Conservation (phyloP, 2,113 vertebrate species). For the Phrynocephalus versicolor region DNA sequence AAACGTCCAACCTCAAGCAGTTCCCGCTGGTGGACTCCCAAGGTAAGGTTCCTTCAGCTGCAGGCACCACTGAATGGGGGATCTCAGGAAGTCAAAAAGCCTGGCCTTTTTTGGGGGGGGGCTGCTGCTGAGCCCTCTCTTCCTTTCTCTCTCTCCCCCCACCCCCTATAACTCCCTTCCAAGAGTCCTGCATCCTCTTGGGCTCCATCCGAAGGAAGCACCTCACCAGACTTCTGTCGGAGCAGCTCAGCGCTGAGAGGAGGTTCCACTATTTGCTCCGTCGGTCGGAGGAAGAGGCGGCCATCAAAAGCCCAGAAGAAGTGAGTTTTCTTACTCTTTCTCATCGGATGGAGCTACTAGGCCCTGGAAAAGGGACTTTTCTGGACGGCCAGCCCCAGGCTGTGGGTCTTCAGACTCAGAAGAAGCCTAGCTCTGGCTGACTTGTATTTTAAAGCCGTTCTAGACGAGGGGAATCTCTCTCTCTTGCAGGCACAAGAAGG, state of each 20-base stretch:
- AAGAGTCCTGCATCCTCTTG: slow-evolving; percentile 43
- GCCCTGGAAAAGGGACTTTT: not conserved
- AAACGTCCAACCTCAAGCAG: slow-evolving; percentile 6
- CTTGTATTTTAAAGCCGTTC: no score
- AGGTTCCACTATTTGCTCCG: slow-evolving; percentile 23
- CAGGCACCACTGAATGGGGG: no score
- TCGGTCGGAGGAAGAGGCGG: rapidly evolving
- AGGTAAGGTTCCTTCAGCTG: slow-evolving; percentile 9
- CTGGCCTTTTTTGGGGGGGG: no score
- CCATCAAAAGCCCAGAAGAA: not conserved
- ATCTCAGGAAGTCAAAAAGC: no score
- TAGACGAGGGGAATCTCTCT: no score
- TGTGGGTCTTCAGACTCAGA: no score
- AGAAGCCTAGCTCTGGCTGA: no score
- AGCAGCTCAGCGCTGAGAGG: slow-evolving; percentile 34
- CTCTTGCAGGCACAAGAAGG: not conserved
- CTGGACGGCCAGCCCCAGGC: no score
- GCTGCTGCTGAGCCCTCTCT: not conserved
- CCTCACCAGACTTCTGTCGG: slow-evolving; percentile 7
- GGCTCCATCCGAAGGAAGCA: slow-evolving; percentile 24
- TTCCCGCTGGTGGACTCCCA: slow-evolving; percentile 51
- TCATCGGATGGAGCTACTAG: no score
- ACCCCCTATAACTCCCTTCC: not conserved
- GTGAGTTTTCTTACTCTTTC: no score
- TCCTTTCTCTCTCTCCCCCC: not conserved